Conservation (phyloP, 2,888 invertebrate genomes). For the Spodoptera exigua region DNA sequence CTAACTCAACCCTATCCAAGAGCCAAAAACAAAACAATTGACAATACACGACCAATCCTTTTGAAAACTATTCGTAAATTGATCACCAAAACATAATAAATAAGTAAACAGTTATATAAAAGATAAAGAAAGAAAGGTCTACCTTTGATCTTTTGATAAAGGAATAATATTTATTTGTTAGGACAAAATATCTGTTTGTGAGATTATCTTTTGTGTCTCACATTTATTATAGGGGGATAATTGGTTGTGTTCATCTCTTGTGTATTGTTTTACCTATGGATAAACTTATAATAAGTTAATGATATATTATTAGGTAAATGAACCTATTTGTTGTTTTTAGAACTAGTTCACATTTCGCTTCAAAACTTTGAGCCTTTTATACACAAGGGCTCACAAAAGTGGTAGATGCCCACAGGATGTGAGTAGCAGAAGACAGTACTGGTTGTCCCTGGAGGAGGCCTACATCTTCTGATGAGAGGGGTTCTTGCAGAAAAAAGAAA, state of each 20-base stretch:
- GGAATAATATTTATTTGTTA: conserved; percentile 18
- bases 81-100: not conserved
- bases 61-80: conserved; percentile 6
- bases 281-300: not conserved
- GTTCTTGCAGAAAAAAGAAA: too few species aligned
- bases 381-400: too few species aligned
- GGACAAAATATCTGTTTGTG: conserved; percentile 2
- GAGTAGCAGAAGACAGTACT: too few species aligned
- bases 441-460: too few species aligned
- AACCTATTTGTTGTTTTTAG: too few species aligned
- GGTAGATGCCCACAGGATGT: too few species aligned
- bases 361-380: too few species aligned
- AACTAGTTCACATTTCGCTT: too few species aligned
- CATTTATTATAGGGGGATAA: not conserved
- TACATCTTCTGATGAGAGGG: too few species aligned
- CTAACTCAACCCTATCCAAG: too few species aligned
- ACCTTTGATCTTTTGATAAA: conserved; percentile 25
- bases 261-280: conserved; percentile 8
- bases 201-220: conserved; percentile 7
- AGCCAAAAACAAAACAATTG: too few species aligned
- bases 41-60: not conserved
- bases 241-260: not conserved
- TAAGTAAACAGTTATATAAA: not conserved
- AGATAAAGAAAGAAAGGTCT: conserved; percentile 6
- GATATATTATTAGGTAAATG: too few species aligned